Evolutionary conservation across 35 echinoderm and acorn worm genomes (phyloP).

Genomic region (Diadema setosum): DNA sequence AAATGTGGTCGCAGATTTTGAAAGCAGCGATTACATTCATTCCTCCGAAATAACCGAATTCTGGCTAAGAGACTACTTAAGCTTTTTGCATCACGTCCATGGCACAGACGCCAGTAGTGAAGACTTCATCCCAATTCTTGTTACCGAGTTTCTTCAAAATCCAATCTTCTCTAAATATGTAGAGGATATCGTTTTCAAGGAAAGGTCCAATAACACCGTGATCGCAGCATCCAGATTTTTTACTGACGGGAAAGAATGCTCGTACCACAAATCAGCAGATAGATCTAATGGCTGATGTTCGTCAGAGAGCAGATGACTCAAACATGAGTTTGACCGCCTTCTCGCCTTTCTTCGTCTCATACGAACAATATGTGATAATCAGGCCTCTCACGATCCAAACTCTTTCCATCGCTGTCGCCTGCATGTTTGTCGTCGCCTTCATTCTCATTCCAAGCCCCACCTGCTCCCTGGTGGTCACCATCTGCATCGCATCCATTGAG

Average conservation of each 20-base stretch:
- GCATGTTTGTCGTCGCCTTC: conserved; percentile 55
- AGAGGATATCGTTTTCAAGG: conserved; percentile 48
- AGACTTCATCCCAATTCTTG: conserved; percentile 17
- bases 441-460: conserved; percentile 46
- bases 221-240: conserved; percentile 65
- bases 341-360: conserved; percentile 58
- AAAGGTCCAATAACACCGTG: background rate
- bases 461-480: conserved; percentile 34
- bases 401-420: conserved; percentile 28
- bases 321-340: conserved; percentile 12
- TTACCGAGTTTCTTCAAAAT: conserved; percentile 19
- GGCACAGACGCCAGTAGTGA: background rate
- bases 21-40: conserved; percentile 4
- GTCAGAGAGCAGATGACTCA: conserved; percentile 29
- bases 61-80: conserved; percentile 51
- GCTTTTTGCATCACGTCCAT: background rate
- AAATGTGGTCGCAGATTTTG: background rate
- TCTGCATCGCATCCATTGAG: conserved; percentile 39
- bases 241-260: background rate
- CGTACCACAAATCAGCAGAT: conserved; percentile 33
- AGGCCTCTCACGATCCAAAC: conserved; percentile 54
- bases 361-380: conserved; percentile 55
- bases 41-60: conserved; percentile 10
- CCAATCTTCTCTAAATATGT: conserved; percentile 21
- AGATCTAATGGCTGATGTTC: conserved; percentile 41